Base-by-base conservation (phyloP, 2,888 invertebrate species). In the Drosophila incognita region DNA sequence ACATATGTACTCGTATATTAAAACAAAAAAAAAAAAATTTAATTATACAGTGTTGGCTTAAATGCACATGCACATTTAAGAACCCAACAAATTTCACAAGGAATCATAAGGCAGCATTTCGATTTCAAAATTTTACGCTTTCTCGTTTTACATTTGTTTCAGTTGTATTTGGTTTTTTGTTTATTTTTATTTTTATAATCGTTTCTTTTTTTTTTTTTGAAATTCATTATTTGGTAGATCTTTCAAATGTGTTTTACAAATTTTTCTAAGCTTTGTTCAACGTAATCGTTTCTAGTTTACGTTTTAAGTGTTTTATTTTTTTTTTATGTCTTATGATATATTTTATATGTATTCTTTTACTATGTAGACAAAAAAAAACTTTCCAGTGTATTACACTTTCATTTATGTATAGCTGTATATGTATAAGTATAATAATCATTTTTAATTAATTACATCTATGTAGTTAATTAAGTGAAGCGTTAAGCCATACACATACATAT, bases 71-170 rank as follows among this genome's bases (percentile, higher is more conserved):
- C 58, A n/a, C 60, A 66, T 65, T 72, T 67, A 71, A 81, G 64
- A 74, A 80, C 64, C 75, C 87, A 89, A 79, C 80, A 77, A 81
- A 86, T 87, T 88, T 90, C 90, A 92, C 91, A 91, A 91, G 91
- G 90, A 91, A 91, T 88, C 85, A 89, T 91, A 91, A 91, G 92
- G 92, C 91, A 91, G 91, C 91, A 83, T 86, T 89, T 89, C 80
- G 78, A 85, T 59, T 40, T 58, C 33, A 68, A 72, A 52, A 51
- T 59, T 56, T 71, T 70, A 61, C 49, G 69, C 60, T 74, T 74
- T 64, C 70, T 62, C 67, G 67, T 66, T 79, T 64, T 62, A 56
- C 51, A 69, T 59, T 62, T n/a, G 62, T 56, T 67, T 53, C 31
- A 42, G 49, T 67, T 35, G 15, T 51, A 31, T 56, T 54, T 57